phyloP scores from a whole-genome alignment of 2,113 vertebrate genomes.

The Phrynosoma blainvillii region DNA sequence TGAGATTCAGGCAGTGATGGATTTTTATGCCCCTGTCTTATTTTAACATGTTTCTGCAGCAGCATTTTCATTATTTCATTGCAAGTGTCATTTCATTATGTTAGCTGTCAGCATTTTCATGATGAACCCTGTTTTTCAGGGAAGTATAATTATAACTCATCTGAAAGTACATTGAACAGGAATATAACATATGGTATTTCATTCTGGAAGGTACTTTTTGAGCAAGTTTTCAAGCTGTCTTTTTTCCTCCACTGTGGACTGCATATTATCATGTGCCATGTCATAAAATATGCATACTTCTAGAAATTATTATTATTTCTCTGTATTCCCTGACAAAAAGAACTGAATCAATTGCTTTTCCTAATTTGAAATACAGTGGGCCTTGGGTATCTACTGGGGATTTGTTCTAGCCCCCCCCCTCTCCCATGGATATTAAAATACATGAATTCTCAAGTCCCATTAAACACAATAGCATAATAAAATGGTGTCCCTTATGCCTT shows the following conservation, averaged over 20 bases:
- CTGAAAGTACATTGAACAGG: conserved; percentile 40
- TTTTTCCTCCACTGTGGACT: not conserved
- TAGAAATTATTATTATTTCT: conserved; percentile 14
- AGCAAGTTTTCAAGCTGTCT: conserved; percentile 37
- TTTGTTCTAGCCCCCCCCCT: too few relatives aligned
- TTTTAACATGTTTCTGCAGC: conserved; percentile 5
- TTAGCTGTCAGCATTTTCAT: conserved; percentile 50
- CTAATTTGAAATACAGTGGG: not conserved
- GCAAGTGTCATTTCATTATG: conserved; percentile 43
- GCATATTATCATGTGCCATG: not conserved
- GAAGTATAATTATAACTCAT: conserved; percentile 42
- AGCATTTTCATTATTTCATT: conserved; percentile 49
- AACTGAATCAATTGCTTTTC: not conserved
- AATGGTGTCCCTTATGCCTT: too few relatives aligned
- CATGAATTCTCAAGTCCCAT: too few relatives aligned
- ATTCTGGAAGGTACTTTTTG: conserved; percentile 39
- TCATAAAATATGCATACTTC: not conserved
- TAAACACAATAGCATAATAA: too few relatives aligned
- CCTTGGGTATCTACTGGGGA: too few relatives aligned
- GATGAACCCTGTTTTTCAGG: conserved; percentile 39
- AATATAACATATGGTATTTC: conserved; percentile 37
- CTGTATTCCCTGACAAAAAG: not conserved
- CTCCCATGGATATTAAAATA: too few relatives aligned
- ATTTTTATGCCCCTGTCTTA: conserved; percentile 15
- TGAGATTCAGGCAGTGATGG: not conserved